Percentiles rank a stretch among this genome's conserved stretches.
phyloP scores from a whole-genome alignment of 2,797 vertebrate species.

The Natrix natrix region DNA sequence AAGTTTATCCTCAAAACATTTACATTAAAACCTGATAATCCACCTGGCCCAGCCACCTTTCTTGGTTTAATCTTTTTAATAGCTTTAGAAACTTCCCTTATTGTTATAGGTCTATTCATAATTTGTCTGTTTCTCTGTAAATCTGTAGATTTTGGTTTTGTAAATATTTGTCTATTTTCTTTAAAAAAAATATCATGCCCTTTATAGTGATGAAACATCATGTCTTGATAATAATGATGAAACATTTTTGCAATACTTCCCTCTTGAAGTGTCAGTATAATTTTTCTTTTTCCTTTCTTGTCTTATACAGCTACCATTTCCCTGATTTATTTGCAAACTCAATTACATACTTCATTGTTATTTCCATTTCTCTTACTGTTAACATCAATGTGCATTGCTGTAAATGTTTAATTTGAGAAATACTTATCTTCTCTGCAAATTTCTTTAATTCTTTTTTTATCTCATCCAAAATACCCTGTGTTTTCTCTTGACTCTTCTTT shows the following conservation, averaged over 20 bases:
- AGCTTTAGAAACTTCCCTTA: not conserved
- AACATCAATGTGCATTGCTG: not conserved
- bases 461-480: no score
- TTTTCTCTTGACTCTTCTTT: no score
- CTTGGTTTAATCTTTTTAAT: not conserved
- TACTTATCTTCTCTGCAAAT: not conserved
- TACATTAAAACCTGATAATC: no score
- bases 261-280: not conserved
- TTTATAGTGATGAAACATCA: not conserved
- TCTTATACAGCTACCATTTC: no score
- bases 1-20: no score
- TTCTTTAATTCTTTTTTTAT: not conserved
- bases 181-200: not conserved
- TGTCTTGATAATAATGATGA: not conserved
- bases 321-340: no score
- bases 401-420: not conserved
- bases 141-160: not conserved
- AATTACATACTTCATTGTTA: not conserved
- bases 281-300: no score
- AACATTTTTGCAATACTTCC: not conserved
- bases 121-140: not conserved
- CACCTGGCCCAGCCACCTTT: no score
- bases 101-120: not conserved
- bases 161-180: not conserved
- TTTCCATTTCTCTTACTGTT: not conserved